Conservation (phyloP, 2,113 vertebrate genomes). For the Sigmodon hispidus region DNA sequence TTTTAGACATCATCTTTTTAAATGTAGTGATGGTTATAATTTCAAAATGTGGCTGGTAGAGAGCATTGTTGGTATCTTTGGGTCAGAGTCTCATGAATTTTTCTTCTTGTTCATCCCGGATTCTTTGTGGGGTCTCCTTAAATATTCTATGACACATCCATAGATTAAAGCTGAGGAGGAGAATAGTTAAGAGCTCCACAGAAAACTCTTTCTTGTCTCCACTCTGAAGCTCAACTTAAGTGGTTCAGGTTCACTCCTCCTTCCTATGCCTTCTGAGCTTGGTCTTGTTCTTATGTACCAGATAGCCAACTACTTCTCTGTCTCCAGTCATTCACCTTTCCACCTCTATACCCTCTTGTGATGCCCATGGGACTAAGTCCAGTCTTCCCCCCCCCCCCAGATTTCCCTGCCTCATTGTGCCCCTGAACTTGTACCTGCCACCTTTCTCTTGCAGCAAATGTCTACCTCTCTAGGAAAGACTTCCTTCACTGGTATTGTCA, state of each 20-base stretch:
- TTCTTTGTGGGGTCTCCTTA: not conserved
- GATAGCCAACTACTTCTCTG: not conserved
- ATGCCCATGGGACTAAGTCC: not conserved
- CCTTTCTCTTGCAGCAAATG: not conserved
- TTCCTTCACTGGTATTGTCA: not conserved
- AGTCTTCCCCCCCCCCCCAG: not conserved
- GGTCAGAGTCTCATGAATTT: not conserved
- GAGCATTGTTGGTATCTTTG: not conserved
- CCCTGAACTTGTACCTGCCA: not conserved
- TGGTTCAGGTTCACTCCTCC: not conserved
- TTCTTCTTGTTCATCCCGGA: not conserved
- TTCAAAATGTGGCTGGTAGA: not conserved
- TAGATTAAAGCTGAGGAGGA: not conserved
- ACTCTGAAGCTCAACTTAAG: not conserved
- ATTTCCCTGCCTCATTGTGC: not conserved
- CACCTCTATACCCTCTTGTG: not conserved
- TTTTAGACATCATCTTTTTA: not conserved
- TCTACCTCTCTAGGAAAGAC: not conserved
- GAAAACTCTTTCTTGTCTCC: not conserved
- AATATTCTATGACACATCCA: not conserved
- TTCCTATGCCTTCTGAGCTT: accelerated
- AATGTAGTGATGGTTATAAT: not conserved
- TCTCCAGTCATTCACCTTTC: not conserved
- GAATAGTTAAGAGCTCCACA: not conserved
- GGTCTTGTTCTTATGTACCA: not conserved